Percentiles rank a stretch among this genome's conserved stretches.
Evolutionary conservation across 2,113 vertebrate species (phyloP).

Genomic region (Ellobius talpinus): DNA sequence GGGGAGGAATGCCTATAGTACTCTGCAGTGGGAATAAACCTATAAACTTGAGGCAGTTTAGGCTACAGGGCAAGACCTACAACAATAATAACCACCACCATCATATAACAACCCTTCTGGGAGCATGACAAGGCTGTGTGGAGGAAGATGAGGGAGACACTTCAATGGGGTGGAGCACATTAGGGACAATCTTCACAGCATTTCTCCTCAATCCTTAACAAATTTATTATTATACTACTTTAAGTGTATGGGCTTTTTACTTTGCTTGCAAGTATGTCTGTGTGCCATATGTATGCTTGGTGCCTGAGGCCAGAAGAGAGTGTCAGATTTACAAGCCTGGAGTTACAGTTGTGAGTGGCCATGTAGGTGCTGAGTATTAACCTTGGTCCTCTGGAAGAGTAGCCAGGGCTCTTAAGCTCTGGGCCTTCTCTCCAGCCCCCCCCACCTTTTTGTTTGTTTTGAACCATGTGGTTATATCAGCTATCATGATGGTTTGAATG

Average conservation of each 20-base stretch:
- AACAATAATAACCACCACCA: background rate
- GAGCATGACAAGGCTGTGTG: background rate
- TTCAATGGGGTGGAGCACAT: background rate
- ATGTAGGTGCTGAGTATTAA: background rate
- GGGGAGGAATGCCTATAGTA: background rate
- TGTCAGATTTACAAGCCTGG: background rate
- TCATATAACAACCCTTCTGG: background rate
- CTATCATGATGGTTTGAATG: background rate
- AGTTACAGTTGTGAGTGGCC: background rate
- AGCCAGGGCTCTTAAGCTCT: background rate
- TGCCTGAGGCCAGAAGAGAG: background rate
- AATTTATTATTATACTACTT: background rate
- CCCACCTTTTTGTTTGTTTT: background rate
- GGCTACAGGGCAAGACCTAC: background rate
- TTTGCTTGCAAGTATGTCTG: background rate
- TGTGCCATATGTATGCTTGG: background rate
- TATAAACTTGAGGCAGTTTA: background rate
- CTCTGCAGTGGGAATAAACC: background rate
- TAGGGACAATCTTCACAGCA: background rate
- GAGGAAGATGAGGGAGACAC: background rate
- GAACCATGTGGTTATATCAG: background rate
- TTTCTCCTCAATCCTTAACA: background rate
- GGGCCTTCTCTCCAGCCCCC: background rate
- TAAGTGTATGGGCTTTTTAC: background rate
- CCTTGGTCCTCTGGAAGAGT: background rate